These are phyloP conservation scores for Ictalurus punctatus DNA, from an alignment of 2,113 vertebrate species.

Conservation along the genomic window DNA sequence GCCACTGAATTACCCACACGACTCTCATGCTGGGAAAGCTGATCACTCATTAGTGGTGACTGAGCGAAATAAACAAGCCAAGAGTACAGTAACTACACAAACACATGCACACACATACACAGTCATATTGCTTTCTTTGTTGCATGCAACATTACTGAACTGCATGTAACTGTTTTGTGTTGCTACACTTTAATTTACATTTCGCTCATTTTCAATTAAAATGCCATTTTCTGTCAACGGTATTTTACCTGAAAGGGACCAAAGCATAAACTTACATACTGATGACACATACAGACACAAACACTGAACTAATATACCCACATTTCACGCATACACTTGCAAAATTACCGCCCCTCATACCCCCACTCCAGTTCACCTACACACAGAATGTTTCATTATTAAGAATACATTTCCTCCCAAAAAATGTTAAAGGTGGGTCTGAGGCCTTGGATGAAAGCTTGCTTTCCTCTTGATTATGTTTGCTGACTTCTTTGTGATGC, in stretches of 20 bases:
- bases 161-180: background rate
- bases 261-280: background rate
- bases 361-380: background rate
- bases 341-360: no score
- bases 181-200: background rate
- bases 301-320: background rate
- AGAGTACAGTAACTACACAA: constrained; percentile 55
- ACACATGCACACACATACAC: constrained; percentile 63
- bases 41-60: constrained; percentile 99
- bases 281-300: background rate
- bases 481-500: constrained; percentile 50
- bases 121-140: background rate
- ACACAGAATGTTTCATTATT: background rate
- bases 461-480: constrained; percentile 61
- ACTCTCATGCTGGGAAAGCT: constrained; percentile 99
- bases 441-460: background rate
- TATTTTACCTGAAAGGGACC: background rate
- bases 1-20: constrained; percentile 97
- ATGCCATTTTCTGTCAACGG: background rate
- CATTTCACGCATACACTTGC: background rate
- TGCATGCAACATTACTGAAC: background rate
- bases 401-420: background rate
- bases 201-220: background rate
- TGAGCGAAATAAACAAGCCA: constrained; percentile 91
- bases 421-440: background rate